Percentiles rank a stretch among this genome's conserved stretches.
Conservation (phyloP, 2,113 vertebrate species). For the Antidorcas marsupialis region DNA sequence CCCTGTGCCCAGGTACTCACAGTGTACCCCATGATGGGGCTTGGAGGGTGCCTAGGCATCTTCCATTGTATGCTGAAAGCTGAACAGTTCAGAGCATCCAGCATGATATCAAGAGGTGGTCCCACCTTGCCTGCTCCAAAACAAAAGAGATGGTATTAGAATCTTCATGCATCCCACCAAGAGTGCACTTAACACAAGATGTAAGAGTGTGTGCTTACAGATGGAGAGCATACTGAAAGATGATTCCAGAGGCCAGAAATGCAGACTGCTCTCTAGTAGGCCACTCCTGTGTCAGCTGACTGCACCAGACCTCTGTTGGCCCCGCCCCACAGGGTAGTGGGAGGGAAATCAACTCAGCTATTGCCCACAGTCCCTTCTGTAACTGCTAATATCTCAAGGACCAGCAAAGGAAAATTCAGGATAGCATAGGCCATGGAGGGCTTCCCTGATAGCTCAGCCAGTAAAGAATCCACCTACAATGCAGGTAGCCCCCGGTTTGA, state of each 20-base stretch:
- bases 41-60: constrained; percentile 86
- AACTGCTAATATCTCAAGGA: background rate
- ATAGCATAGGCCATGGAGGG: background rate
- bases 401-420: background rate
- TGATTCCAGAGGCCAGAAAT: background rate
- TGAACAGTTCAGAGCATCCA: constrained; percentile 93
- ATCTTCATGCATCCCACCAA: background rate
- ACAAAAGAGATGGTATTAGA: constrained; percentile 60
- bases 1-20: constrained; percentile 73
- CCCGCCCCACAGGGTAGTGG: background rate
- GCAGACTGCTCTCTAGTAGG: background rate
- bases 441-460: background rate
- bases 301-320: background rate
- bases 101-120: constrained; percentile 88
- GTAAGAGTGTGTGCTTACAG: background rate
- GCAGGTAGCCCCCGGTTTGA: background rate
- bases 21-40: constrained; percentile 89
- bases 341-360: background rate
- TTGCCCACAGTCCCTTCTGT: background rate
- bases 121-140: constrained; percentile 87
- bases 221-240: background rate
- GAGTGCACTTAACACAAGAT: background rate
- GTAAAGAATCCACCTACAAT: background rate
- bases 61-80: constrained; percentile 91
- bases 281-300: background rate